Conservation (phyloP, 2,888 invertebrate genomes). For the Petrolisthes cinctipes region DNA sequence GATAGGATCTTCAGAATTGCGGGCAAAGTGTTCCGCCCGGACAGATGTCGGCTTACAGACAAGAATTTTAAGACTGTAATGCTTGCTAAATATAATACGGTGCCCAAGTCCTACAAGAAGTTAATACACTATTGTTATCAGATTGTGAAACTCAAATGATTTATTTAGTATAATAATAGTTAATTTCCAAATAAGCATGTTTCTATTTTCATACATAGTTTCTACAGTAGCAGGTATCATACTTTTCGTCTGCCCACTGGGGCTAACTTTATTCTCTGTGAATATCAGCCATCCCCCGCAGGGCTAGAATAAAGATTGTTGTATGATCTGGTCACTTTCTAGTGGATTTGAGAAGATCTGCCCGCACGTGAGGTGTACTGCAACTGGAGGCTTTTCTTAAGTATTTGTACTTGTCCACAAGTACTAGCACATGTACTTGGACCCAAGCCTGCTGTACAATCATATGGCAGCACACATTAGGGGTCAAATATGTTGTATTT, state of each 20-base stretch:
- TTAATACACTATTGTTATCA: slow-evolving; percentile 2
- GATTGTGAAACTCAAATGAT: background rate
- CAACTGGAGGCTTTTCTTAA: too few relatives aligned
- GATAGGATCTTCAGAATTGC: slow-evolving; percentile 43
- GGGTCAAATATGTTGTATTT: too few relatives aligned
- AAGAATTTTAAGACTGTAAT: slow-evolving; percentile 50
- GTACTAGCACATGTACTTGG: too few relatives aligned
- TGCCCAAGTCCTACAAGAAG: background rate
- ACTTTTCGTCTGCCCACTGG: background rate
- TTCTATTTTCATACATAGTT: background rate
- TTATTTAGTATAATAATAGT: background rate
- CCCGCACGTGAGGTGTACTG: too few relatives aligned
- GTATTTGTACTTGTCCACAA: too few relatives aligned
- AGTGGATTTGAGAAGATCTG: too few relatives aligned
- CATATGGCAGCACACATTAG: too few relatives aligned
- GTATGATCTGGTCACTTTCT: too few relatives aligned
- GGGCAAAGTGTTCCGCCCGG: slow-evolving; percentile 25
- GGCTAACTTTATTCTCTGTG: too few relatives aligned
- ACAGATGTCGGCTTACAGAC: slow-evolving; percentile 29
- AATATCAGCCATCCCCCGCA: too few relatives aligned
- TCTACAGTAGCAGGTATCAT: background rate
- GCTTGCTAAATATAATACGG: slow-evolving; percentile 35
- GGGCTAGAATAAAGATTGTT: too few relatives aligned
- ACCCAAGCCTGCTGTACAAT: too few relatives aligned
- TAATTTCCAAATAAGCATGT: background rate